These are phyloP conservation scores for Gryllus longicercus DNA, from an alignment of 2,888 invertebrate genomes.

Conservation along the genomic window DNA sequence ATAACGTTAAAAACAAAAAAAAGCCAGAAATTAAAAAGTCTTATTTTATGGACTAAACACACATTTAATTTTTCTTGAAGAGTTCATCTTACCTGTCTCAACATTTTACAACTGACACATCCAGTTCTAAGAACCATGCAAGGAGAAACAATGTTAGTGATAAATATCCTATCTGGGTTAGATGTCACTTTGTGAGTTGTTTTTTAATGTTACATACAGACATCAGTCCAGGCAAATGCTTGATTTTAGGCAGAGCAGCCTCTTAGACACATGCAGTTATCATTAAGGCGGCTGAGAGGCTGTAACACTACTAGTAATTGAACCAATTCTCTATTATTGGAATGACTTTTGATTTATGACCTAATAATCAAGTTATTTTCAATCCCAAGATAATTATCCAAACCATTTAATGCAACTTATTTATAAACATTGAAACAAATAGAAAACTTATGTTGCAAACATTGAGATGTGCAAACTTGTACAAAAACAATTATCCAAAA, in stretches of 20 bases:
- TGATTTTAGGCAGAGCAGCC: not conserved
- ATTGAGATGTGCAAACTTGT: too few relatives aligned
- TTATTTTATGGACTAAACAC: not conserved
- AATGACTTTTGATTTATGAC: too few relatives aligned
- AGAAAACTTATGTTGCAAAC: too few relatives aligned
- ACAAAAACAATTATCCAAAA: too few relatives aligned
- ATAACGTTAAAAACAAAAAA: too few relatives aligned
- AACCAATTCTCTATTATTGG: too few relatives aligned
- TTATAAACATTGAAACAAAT: too few relatives aligned
- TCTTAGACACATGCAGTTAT: not conserved
- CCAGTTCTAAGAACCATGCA: not conserved
- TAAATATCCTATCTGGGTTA: not conserved
- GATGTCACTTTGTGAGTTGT: not conserved
- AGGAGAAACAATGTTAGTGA: not conserved
- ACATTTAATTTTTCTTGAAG: not conserved
- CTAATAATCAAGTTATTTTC: too few relatives aligned
- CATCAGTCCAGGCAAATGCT: not conserved
- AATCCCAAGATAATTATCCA: too few relatives aligned
- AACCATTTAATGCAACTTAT: too few relatives aligned
- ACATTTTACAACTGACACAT: constrained; percentile 10
- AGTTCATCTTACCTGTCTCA: not conserved
- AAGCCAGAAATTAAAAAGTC: not conserved
- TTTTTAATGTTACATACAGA: not conserved
- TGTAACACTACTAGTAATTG: not conserved
- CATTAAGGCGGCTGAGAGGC: constrained; percentile 3